Evolutionary conservation across 2,888 invertebrate species (phyloP), one percentile per base, ranked within the genome.

Genomic region (Elysia crispata): DNA sequence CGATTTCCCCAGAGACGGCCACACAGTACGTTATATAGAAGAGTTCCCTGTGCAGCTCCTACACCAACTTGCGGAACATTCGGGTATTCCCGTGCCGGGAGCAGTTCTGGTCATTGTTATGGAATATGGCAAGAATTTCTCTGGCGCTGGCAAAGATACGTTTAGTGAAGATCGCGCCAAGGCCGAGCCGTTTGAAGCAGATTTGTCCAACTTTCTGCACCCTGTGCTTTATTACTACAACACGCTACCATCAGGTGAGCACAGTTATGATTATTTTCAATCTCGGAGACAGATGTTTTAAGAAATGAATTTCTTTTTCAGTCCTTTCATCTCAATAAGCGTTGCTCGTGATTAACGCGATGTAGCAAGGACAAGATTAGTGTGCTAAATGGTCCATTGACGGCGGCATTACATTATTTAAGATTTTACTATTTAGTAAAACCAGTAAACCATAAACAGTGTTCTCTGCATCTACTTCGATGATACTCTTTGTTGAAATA

Each of bases 151-250:
- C 23, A 88, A 90, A 62, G 93, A 93, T 85, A 90, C 92, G 30
- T 93, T 93, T 87, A 85, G 91, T 20, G 57, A 85, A 13, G 89
- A 91, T 83, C 81, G 93, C 70, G 93, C 93, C 1, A 91, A 89
- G 0, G 92, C 91, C 1, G 91, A 91, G 50, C 90, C 92, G 5
- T 83, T 88, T 3, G 90, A 91, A 60, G 93, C 92, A 13, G 92
- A 93, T 83, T 76, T 84, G 15, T 93, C 92, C 57, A 93, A 93
- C 87, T 93, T 93, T 85, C 88, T 93, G 0, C 93, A 93, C 83
- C 93, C 93, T 5, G 92, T 92, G 5, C 84, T 93, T 57, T 93
- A 93, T 86, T 92, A 91, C 83, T 93, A 92, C 84, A 86, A 89
- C 1, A 77, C 80, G 1, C 82, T 92, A 57, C 93, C 93, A 6